phyloP scores from a whole-genome alignment of 64 coral and sea anemone species.

The Actinia equina region DNA sequence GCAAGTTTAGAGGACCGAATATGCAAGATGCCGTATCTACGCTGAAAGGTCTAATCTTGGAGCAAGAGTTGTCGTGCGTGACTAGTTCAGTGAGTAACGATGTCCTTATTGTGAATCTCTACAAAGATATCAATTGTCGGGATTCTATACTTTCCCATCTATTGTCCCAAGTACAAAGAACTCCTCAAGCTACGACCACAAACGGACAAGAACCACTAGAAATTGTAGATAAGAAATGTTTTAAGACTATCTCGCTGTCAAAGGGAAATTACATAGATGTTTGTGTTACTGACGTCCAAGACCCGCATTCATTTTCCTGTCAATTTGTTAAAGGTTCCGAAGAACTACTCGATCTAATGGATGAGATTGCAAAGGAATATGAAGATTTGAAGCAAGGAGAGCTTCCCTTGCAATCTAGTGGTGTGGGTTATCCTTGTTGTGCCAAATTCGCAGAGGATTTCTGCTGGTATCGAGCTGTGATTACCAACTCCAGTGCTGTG shows the following conservation, averaged over 20 bases:
- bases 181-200: neutral
- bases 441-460: conserved; percentile 61
- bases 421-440: conserved; percentile 61
- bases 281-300: conserved; percentile 50
- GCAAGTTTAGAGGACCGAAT: conserved; percentile 24
- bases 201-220: neutral
- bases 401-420: conserved; percentile 62
- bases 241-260: conserved; percentile 8
- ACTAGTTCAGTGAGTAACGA: conserved; percentile 68
- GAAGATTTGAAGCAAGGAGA: conserved; percentile 41
- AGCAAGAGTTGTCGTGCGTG: conserved; percentile 66
- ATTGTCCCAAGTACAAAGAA: conserved; percentile 42
- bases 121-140: conserved; percentile 48
- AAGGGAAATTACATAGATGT: conserved; percentile 62
- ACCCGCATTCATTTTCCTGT: conserved; percentile 79
- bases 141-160: conserved; percentile 45
- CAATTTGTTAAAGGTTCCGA: conserved; percentile 58
- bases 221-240: neutral
- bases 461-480: conserved; percentile 64
- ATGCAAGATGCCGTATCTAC: conserved; percentile 29
- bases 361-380: conserved; percentile 60
- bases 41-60: conserved; percentile 59
- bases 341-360: conserved; percentile 55
- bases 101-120: conserved; percentile 59
- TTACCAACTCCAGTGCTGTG: conserved; percentile 44